phyloP scores from a whole-genome alignment of 2,113 vertebrate genomes.

The Atherinomorus stipes region DNA sequence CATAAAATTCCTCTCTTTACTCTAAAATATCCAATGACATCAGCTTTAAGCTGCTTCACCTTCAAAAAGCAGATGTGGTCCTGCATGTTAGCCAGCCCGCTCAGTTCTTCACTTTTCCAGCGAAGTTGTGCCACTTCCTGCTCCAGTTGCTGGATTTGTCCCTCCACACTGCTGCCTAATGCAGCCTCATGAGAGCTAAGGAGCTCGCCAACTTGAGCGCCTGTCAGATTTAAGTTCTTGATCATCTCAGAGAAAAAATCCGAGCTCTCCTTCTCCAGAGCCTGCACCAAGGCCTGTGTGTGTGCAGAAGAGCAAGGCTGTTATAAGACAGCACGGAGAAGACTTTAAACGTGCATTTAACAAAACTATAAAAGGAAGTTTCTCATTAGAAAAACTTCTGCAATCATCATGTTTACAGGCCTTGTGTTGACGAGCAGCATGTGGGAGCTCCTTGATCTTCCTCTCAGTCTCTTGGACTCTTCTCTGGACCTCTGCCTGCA shows the following conservation, averaged over 20 bases:
- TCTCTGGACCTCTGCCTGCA: constrained; percentile 65
- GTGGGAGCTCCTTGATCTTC: constrained; percentile 68
- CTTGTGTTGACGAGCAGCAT: constrained; percentile 70
- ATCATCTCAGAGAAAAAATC: constrained; percentile 66
- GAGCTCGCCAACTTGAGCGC: constrained; percentile 62
- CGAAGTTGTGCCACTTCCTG: constrained; percentile 73
- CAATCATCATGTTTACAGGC: constrained; percentile 36
- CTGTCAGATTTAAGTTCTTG: constrained; percentile 61
- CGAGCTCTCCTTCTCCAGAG: constrained; percentile 68
- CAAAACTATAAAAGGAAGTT: background rate
- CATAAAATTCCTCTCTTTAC: background rate
- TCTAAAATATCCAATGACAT: background rate
- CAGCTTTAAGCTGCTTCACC: constrained; percentile 7
- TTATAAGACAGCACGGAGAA: background rate
- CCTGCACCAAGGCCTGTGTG: constrained; percentile 71
- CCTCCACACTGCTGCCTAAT: constrained; percentile 58
- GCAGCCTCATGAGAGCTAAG: constrained; percentile 67
- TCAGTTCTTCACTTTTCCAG: constrained; percentile 72
- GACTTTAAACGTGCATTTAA: background rate
- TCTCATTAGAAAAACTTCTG: background rate
- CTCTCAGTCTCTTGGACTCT: constrained; percentile 71
- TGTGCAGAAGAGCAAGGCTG: background rate
- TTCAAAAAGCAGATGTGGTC: constrained; percentile 78
- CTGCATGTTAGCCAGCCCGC: constrained; percentile 61
- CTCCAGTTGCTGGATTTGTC: constrained; percentile 66